Base-by-base conservation (phyloP, 2,888 invertebrate genomes). In the Noctua pronuba region DNA sequence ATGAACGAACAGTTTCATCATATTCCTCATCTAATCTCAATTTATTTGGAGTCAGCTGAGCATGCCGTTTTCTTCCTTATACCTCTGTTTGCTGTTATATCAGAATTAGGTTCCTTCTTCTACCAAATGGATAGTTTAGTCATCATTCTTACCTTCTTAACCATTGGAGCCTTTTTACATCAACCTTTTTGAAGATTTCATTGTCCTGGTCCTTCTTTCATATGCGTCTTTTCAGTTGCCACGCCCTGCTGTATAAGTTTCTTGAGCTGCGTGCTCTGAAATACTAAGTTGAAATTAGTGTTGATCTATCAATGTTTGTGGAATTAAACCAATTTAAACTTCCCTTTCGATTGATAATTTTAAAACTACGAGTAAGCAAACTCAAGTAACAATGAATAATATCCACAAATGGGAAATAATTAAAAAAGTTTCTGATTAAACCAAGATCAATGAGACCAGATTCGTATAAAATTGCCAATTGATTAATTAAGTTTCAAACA, bases 401-500 rank as follows among this genome's bases (percentile, higher is more conserved):
- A 74, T 31, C 21, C 16, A 52, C 21, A 60, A 79, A 78, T 4
- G 18, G 4, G 35, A 52, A 55, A 55, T 74, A 38, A 55, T 80
- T 62, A 28, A 80, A 60, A 74, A 55, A 38, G 38, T 55, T 74
- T 31, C 58, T 35, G 55, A 38, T 46, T 55, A 49, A 65, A 79
- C 38, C 35, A 31, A 31, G 46, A 44, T 60, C 24, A 35, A 73
- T 60, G 10, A 35, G 58, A 49, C 35, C 41, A 80, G 35, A 72
- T 16, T 65, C 24, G 13, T 21, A 64, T 52, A 55, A 78, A 55
- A 64, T 80, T 31, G 21, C 41, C 52, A 28, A 66, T 78, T 78
- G 46, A 73, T 77, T 66, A 49, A 44, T 70, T 70, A 62, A 73
- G 60, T 82, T 69, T 24, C 38, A 69, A 78, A 62, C 46, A 71